Conservation (phyloP, 2,888 invertebrate species). For the Lacanobia wlatinum region DNA sequence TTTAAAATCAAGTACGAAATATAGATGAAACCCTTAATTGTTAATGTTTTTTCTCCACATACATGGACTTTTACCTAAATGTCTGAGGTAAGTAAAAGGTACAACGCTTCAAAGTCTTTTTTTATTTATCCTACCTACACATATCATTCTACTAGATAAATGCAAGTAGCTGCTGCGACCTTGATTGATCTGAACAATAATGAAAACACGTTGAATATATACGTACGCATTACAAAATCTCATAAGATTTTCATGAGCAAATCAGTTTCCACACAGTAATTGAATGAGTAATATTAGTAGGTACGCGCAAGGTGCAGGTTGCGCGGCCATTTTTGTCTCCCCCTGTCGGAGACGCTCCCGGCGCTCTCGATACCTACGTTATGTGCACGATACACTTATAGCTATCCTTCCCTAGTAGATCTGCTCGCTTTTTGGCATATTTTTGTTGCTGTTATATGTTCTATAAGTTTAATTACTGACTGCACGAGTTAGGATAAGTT, state of each 20-base stretch:
- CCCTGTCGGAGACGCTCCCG: conserved; percentile 73
- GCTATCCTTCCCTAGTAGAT: conserved; percentile 35
- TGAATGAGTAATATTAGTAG: conserved; percentile 60
- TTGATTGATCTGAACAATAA: background rate
- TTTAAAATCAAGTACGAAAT: too few relatives aligned
- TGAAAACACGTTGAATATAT: too few relatives aligned
- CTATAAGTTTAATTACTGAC: conserved; percentile 6
- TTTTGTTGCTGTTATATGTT: conserved; percentile 34
- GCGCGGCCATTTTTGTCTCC: conserved; percentile 88
- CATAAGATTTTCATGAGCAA: conserved; percentile 17
- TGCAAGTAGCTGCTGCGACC: too few relatives aligned
- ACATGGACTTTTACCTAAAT: too few relatives aligned
- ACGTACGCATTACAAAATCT: background rate
- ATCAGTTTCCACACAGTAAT: conserved; percentile 50
- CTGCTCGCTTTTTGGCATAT: conserved; percentile 24
- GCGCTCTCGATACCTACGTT: conserved; percentile 63
- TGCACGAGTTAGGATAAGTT: background rate
- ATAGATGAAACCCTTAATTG: too few relatives aligned
- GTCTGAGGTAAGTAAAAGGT: too few relatives aligned
- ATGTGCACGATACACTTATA: conserved; percentile 55
- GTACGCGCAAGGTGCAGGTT: conserved; percentile 73
- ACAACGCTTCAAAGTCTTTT: background rate
- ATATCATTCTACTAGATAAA: too few relatives aligned
- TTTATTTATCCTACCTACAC: too few relatives aligned
- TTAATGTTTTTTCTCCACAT: too few relatives aligned